Evolutionary conservation across 2,113 vertebrate species (phyloP), one percentile per base, ranked within the genome.

Genomic region (Zapus hudsonius): DNA sequence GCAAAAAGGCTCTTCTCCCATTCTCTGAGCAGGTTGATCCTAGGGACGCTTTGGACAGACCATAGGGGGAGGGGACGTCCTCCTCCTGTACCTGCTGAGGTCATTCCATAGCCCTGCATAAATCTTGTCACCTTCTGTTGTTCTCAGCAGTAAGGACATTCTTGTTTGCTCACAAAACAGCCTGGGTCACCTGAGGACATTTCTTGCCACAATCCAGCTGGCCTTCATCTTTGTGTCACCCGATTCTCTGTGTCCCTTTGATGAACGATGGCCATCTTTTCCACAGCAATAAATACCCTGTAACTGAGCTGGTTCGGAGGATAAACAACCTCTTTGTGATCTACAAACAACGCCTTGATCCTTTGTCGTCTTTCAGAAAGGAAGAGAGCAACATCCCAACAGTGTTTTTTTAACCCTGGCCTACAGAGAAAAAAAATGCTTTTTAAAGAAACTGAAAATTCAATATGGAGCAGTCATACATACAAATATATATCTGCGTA

Each of bases 101-200:
- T 40, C 89, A 87, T 87, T 78, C 79, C 55, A 73, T n/a, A 76
- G 33, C n/a, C 72, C 33, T 36, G n/a, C 59, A 29, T 7, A 23
- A 73, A 69, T 66, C 33, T 4, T 15, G 59, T 85, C 64, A 79
- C 52, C 57, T 87, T 82, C 91, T 20, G 44, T 64, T 90, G 36
- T 84, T 73, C 31, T 47, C 76, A 79, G 64, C 84, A 75, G 36
- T 13, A 25, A 84, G 81, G 52, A 85, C 76, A 67, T 59, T 70
- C 84, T 92, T 66, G 12, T 92, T 74, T 89, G 22, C 78, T 78
- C 87, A n/a, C 27, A 42, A 86, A 73, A 93, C 70, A 73, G 63
- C 73, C 40, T 8, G 25, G 89, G 82, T 94, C 95, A 90, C 81
- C 59, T 16, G 47, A 96, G 96, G 95, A 96, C 91, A 64, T 59